Percentiles rank a stretch among this genome's conserved stretches.
These are phyloP conservation scores for Argentina silus DNA, from an alignment of 2,797 vertebrate genomes.

Conservation along the genomic window DNA sequence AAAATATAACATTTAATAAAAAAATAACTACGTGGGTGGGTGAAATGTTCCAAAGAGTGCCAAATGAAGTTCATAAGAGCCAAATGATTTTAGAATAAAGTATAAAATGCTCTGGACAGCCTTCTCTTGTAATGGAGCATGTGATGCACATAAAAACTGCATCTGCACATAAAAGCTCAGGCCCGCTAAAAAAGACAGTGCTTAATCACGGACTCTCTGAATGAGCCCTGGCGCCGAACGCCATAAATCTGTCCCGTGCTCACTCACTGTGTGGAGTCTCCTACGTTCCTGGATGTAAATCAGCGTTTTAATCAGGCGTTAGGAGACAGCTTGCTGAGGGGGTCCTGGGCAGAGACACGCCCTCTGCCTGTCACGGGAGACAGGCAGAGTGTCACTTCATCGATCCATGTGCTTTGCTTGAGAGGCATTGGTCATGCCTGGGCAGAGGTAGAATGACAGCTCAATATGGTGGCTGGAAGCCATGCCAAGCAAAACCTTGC, in stretches of 20 bases:
- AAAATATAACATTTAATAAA: too few relatives aligned
- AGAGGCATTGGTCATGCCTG: background rate
- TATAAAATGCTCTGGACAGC: background rate
- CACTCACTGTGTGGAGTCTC: background rate
- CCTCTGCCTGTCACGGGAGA: slow-evolving; percentile 32
- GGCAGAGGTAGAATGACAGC: background rate
- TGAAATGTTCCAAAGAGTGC: too few relatives aligned
- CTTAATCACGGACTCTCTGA: background rate
- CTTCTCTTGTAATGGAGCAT: slow-evolving; percentile 16
- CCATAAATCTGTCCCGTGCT: background rate
- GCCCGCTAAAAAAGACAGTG: background rate
- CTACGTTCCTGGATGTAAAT: slow-evolving; percentile 23
- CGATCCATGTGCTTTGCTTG: background rate
- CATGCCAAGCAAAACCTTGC: background rate
- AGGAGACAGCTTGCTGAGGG: slow-evolving; percentile 17
- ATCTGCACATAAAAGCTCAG: background rate
- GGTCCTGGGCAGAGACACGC: slow-evolving; percentile 14
- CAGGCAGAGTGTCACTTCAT: slow-evolving; percentile 3
- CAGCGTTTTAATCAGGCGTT: slow-evolving; percentile 33
- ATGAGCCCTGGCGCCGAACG: background rate
- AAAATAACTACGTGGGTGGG: too few relatives aligned
- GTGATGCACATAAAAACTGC: too few relatives aligned
- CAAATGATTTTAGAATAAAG: background rate
- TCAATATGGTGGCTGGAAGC: background rate
- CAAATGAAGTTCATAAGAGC: background rate